Conservation (phyloP, 2,113 vertebrate species). For the Eira barbara region DNA sequence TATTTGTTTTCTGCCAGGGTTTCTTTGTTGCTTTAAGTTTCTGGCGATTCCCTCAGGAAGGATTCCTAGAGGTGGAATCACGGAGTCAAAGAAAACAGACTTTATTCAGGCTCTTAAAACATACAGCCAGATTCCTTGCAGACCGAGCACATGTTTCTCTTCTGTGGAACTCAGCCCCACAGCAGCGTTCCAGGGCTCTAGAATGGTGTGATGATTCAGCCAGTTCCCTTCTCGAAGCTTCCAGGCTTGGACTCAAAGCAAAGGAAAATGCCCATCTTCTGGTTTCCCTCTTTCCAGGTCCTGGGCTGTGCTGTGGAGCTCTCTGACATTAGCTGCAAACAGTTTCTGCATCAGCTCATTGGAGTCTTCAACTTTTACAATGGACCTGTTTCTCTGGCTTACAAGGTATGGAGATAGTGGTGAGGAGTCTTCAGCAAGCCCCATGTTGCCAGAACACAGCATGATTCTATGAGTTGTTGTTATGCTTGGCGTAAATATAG, state of each 20-base stretch:
- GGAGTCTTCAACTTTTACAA: conserved; percentile 93
- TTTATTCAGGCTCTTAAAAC: background rate
- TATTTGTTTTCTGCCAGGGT: background rate
- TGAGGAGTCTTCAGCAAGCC: background rate
- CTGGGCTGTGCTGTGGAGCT: conserved; percentile 90
- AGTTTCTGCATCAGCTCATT: conserved; percentile 91
- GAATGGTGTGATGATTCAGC: rapidly evolving
- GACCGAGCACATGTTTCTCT: background rate
- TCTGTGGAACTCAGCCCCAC: rapidly evolving
- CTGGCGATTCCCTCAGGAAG: background rate
- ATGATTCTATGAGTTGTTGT: background rate
- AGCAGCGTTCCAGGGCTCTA: background rate
- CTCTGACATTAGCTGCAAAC: conserved; percentile 88
- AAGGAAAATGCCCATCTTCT: background rate
- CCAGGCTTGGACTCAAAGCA: background rate
- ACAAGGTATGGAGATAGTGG: conserved; percentile 82
- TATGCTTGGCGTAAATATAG: background rate
- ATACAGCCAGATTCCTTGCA: background rate
- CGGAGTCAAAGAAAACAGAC: background rate
- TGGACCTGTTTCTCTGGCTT: conserved; percentile 86
- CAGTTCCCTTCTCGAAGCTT: background rate
- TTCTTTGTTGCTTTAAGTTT: background rate
- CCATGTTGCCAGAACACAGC: rapidly evolving
- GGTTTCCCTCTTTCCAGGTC: conserved; percentile 78
- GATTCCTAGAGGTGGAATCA: background rate